Base-by-base conservation (phyloP, 2,113 vertebrate species). In the Semnopithecus entellus region DNA sequence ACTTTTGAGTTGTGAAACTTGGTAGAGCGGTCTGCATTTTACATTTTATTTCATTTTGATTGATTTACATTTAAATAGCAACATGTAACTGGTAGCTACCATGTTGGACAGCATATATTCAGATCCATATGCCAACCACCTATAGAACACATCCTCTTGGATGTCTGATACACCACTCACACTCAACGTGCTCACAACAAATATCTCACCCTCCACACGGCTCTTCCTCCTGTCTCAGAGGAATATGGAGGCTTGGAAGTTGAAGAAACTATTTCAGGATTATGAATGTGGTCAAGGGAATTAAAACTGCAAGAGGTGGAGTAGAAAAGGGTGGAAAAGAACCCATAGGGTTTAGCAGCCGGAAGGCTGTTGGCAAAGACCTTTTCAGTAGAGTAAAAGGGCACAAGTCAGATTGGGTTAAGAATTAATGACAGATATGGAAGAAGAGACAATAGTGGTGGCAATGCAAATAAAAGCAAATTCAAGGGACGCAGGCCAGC, bases 31-130 rank as follows among this genome's bases (percentile, higher is more conserved):
- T 72, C 23, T 38, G 22, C 10, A 50, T 25, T 95, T 91, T 25
- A 43, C 57, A 30, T 64, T 91, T 40, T 81, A 72, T 22, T 32
- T 64, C 6, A 16, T 82, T 81, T 88, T 48, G 12, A 40, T 83
- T 38, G 30, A n/a, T 17, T 61, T 84, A 70, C 52, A 52, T 50
- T 88, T 82, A 87, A 94, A 59, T 9, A 91, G 45, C 50, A 45
- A 30, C n/a, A 27, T 0, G n/a, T 27, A 66, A 70, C 38, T 82
- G 64, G n/a, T 11, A 25, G 20, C 73, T 86, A 3, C 25, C 20
- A 27, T 27, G 9, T 32, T 16, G 52, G 52, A 78, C 35, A 87
- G 45, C 10, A 72, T 8, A 43, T 38, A 45, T 88, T 27, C 72
- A 22, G 52, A 32, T 4, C 18, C 13, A 3, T 16, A 2, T 30